Evolutionary conservation across 1,140 invertebrate species (phyloP).

Genomic region (Drosophila triauraria): DNA sequence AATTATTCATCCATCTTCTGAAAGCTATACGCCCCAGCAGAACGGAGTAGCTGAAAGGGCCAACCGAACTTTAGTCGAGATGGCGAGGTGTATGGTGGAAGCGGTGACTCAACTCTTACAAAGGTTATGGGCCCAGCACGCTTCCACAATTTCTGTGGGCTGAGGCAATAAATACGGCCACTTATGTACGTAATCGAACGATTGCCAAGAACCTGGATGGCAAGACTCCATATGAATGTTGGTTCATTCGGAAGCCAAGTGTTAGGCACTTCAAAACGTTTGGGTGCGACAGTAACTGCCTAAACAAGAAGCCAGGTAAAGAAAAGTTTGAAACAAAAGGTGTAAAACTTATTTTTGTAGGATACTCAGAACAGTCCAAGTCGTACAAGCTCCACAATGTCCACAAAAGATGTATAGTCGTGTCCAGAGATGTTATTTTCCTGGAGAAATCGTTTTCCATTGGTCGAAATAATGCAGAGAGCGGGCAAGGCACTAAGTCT

Average conservation of each 20-base stretch:
- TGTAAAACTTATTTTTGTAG: background rate
- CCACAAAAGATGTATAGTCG: background rate
- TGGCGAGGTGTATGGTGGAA: constrained; percentile 1
- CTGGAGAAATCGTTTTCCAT: no score
- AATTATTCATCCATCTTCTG: background rate
- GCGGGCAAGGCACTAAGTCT: no score
- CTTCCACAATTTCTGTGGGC: background rate
- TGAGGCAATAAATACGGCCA: background rate
- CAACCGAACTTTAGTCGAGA: constrained; percentile 2
- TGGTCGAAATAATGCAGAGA: no score
- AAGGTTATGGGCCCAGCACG: no score
- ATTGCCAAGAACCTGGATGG: no score
- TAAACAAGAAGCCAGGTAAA: background rate
- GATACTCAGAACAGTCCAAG: background rate
- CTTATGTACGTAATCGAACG: no score
- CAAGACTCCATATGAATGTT: no score
- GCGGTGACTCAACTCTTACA: background rate
- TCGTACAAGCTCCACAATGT: background rate
- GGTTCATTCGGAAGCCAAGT: no score
- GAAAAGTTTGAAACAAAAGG: background rate
- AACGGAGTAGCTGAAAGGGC: constrained; percentile 6
- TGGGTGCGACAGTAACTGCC: background rate
- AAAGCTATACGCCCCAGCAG: background rate
- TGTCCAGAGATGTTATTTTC: background rate
- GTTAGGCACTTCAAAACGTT: background rate